Conservation (phyloP, 2,888 invertebrate species). For the Cybosia mesomella region DNA sequence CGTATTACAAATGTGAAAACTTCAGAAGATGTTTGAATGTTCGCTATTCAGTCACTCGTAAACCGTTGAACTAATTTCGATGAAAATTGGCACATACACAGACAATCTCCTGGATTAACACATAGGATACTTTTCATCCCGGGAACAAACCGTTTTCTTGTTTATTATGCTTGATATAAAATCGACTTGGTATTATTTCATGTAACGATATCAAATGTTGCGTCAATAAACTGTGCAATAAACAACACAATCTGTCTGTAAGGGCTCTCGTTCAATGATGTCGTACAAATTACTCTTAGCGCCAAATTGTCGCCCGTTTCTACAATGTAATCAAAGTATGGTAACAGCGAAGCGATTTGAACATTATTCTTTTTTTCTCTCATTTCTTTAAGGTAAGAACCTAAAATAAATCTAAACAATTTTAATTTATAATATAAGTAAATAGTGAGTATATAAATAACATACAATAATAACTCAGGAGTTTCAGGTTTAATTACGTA, state of each 20-base stretch:
- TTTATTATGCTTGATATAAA: not conserved
- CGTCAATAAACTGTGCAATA: slow-evolving; percentile 44
- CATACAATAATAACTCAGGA: no score
- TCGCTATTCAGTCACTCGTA: no score
- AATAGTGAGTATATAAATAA: no score
- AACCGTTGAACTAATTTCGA: no score
- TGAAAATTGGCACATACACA: no score
- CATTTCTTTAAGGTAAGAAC: no score
- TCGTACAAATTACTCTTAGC: slow-evolving; percentile 52
- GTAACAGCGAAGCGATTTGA: slow-evolving; percentile 11
- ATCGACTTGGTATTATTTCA: slow-evolving; percentile 2
- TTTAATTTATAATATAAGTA: no score
- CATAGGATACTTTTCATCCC: not conserved
- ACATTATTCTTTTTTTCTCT: not conserved
- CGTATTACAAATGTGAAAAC: no score
- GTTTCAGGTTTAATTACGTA: no score
- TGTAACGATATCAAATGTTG: slow-evolving; percentile 9
- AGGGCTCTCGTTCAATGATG: slow-evolving; percentile 49
- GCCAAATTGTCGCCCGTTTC: slow-evolving; percentile 55
- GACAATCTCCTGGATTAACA: no score
- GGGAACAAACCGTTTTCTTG: not conserved
- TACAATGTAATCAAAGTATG: not conserved
- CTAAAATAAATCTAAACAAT: not conserved
- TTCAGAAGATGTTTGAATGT: no score
- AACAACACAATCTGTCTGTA: slow-evolving; percentile 45